Conservation (phyloP, 2,888 invertebrate genomes). For the Mactromeris polynyma region DNA sequence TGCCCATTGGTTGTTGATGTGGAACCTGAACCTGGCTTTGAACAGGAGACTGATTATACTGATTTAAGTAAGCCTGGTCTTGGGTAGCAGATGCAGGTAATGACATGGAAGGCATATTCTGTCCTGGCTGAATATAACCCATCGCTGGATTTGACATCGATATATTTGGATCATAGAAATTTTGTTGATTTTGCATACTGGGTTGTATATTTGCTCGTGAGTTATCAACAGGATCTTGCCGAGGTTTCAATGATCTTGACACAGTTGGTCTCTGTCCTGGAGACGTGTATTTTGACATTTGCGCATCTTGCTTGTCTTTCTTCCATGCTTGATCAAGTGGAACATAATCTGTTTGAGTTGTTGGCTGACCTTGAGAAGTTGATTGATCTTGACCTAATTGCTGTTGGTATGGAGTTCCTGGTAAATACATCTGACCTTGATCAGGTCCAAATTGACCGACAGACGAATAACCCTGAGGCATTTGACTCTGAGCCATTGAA, state of each 20-base stretch:
- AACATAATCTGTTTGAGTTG: conserved; percentile 51
- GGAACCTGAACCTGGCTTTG: neutral
- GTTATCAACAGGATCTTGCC: neutral
- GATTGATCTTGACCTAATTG: conserved; percentile 38
- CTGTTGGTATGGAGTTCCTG: conserved; percentile 20
- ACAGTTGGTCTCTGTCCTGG: conserved; percentile 27
- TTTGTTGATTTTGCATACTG: conserved; percentile 15
- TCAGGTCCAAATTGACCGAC: conserved; percentile 27
- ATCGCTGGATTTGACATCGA: conserved; percentile 11
- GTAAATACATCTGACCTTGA: neutral
- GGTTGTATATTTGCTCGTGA: neutral
- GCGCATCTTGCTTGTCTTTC: conserved; percentile 38
- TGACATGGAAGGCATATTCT: neutral
- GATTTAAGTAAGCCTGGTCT: neutral
- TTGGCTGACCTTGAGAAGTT: conserved; percentile 30
- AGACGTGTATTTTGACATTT: neutral
- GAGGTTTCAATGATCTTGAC: conserved; percentile 53
- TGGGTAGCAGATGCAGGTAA: neutral
- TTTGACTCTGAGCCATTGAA: neutral
- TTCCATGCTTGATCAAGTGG: conserved; percentile 69
- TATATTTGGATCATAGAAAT: conserved; percentile 36
- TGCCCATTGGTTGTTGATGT: conserved; percentile 24
- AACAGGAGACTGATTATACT: conserved; percentile 11
- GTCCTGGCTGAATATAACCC: conserved; percentile 6
- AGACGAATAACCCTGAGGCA: conserved; percentile 38